Conservation (phyloP, 2,888 invertebrate species). For the Dysmachus trigonus region DNA sequence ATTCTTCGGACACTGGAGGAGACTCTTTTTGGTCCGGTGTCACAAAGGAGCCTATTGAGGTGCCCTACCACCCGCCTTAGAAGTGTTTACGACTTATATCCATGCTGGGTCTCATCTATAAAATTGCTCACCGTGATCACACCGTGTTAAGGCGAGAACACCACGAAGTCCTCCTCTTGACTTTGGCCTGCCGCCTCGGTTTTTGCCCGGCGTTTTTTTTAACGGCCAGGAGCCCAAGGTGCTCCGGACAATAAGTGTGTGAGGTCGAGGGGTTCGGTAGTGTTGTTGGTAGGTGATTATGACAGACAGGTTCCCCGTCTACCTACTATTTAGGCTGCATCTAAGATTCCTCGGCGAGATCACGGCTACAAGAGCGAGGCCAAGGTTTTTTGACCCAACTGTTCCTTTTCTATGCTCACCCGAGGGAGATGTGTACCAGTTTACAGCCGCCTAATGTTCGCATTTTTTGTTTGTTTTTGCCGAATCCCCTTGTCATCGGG, state of each 20-base stretch:
- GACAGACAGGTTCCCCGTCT: constrained; percentile 35
- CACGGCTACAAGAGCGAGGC: constrained; percentile 19
- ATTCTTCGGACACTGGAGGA: not conserved
- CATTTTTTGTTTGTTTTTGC: not conserved
- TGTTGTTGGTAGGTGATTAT: constrained; percentile 35
- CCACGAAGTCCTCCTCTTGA: constrained; percentile 26
- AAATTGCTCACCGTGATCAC: constrained; percentile 30
- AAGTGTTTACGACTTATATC: constrained; percentile 23
- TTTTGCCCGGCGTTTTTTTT: not conserved
- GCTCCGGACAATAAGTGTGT: constrained; percentile 33
- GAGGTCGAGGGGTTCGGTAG: constrained; percentile 28
- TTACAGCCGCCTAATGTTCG: not conserved
- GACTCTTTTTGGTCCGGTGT: not conserved
- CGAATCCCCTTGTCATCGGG: constrained; percentile 16
- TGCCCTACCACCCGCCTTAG: constrained; percentile 18
- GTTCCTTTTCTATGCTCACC: constrained; percentile 16
- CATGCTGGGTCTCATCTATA: constrained; percentile 31
- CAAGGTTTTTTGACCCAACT: constrained; percentile 30
- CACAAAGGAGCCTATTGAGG: not conserved
- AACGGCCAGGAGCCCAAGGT: constrained; percentile 17
- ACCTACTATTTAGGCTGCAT: constrained; percentile 24
- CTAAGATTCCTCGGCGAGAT: not conserved
- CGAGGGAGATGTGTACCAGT: not conserved
- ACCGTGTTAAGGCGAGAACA: constrained; percentile 30
- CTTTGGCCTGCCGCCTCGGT: constrained; percentile 16